Evolutionary conservation across 2,113 vertebrate genomes (phyloP), one percentile per base, ranked within the genome.

Genomic region (Tor tambroides): DNA sequence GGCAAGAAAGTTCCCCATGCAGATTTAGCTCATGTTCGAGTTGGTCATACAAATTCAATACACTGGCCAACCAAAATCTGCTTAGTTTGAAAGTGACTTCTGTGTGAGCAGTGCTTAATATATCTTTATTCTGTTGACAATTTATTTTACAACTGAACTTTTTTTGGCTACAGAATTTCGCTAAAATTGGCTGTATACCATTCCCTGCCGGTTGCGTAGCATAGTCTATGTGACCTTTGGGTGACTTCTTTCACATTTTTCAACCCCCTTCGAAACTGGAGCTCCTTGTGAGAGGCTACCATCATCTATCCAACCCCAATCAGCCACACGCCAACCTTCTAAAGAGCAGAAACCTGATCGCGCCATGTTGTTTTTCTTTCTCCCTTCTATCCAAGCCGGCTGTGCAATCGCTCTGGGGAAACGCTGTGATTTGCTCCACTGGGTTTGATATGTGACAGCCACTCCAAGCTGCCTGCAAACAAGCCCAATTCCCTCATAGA

Each of bases 391-490:
- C 59, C n/a, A 56, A 65, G 61, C 79, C 19, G 28, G 17, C 79
- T 49, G 51, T 79, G 83, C 72, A 71, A 21, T 78, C 12, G 63
- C 89, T 85, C 78, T 59, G 35, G 77, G 83, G 78, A 88, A 88
- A 83, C 35, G 61, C 67, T 19, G 80, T 87, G 87, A 88, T 88
- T 85, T 88, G 85, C 89, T 85, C 78, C 63, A 63, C 82, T 82
- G 85, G 83, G 85, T 88, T 88, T 88, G 89, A 88, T 85, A 86
- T 78, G 59, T 88, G 87, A 85, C 87, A 88, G 87, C 85, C 82
- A 54, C 23, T 72, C 76, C 83, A 81, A 59, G 46, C 75, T 77
- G 59, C 80, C 63, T 71, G 23, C 23, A 80, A 71, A 86, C 85
- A 86, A 85, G 86, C 88, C n/a, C 82, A 4, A 14, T 86, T 83